Evolutionary conservation across 64 coral and sea anemone species (phyloP), one percentile per base, ranked within the genome.

Genomic region (Actinia equina): DNA sequence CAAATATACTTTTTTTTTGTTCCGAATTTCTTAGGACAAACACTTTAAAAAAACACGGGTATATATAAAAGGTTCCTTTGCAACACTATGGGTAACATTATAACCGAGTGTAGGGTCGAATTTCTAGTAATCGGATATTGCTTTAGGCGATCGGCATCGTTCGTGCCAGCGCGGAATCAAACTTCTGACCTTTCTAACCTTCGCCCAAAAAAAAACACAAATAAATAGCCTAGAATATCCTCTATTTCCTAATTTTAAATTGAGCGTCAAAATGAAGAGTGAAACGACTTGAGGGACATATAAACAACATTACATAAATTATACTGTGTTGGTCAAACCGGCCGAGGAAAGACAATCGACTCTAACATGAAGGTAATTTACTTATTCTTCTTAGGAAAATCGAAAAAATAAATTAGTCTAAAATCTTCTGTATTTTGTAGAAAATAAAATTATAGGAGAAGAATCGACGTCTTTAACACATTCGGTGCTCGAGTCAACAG

Each of bases 101-200:
- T 74, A 74, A 13, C 3, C 9, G 0, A 14, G 10, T 74, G 7
- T 74, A 74, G 12, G 25, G 69, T 74, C 69, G 12, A 37, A 74
- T 74, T 74, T 14, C 69, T 74, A 74, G 69, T 10, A 26, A 74
- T 74, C 25, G 37, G 69, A 74, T 74, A 30, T 74, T 13, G 25
- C 69, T 30, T 9, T 74, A 10, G 69, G 27, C 69, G 69, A 74
- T 74, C 3, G 7, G 25, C 26, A 13, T 74, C 25, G 69, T 74
- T 41, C 69, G 69, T 74, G 69, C 69, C 69, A n/a, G n/a, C n/a
- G n/a, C n/a, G n/a, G n/a, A n/a, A n/a, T n/a, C n/a, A n/a, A n/a
- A 89, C 78, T 67, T 58, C 58, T 95, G 94, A 95, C 94, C 94
- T 92, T 84, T 95, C 64, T 95, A 89, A 89, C 90, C 94, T 92